Conservation (phyloP, 2,797 vertebrate genomes). For the Kryptolebias ocellatus region DNA sequence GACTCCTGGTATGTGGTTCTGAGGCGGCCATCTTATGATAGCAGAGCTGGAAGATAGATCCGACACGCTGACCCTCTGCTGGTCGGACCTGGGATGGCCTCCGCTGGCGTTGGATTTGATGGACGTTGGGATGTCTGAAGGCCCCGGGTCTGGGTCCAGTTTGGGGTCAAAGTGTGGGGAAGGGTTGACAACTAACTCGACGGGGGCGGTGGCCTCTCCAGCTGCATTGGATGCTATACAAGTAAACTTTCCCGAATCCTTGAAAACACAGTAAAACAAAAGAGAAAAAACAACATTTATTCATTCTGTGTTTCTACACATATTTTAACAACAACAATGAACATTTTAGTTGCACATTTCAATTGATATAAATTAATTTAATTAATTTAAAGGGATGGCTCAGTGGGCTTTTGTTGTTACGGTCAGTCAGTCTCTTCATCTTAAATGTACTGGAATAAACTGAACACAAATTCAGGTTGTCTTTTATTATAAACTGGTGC, state of each 20-base stretch:
- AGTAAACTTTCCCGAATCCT: conserved; percentile 90
- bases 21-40: conserved; percentile 88
- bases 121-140: conserved; percentile 86
- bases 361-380: too few species aligned
- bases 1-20: conserved; percentile 87
- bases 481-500: too few species aligned
- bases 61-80: conserved; percentile 84
- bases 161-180: conserved; percentile 88
- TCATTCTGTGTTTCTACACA: too few species aligned
- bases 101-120: conserved; percentile 84
- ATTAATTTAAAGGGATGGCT: too few species aligned
- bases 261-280: not conserved
- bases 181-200: conserved; percentile 87
- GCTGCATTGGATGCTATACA: conserved; percentile 95
- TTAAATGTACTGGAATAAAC: too few species aligned
- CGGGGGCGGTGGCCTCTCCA: conserved; percentile 89
- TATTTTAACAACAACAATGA: too few species aligned
- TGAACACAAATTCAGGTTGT: too few species aligned
- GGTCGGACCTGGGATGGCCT: conserved; percentile 75
- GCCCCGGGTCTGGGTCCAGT: conserved; percentile 82
- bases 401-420: too few species aligned
- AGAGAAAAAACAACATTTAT: not conserved
- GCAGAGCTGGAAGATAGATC: conserved; percentile 88
- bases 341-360: too few species aligned
- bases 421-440: too few species aligned